Conservation (phyloP, 2,113 vertebrate genomes). For the Tetrao urogallus region DNA sequence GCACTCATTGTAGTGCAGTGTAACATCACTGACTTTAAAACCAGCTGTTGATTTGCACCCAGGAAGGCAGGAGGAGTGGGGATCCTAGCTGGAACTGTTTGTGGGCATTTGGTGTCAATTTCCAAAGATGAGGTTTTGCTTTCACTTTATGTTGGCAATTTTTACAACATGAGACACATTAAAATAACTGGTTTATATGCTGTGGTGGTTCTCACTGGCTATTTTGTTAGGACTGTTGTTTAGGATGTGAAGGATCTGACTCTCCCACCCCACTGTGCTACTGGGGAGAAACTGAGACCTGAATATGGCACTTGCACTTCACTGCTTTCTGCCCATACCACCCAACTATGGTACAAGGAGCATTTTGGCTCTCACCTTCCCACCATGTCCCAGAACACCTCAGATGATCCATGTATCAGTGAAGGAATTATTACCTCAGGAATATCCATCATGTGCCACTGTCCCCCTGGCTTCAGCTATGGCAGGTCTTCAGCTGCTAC, state of each 20-base stretch:
- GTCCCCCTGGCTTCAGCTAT: not conserved
- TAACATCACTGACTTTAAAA: not conserved
- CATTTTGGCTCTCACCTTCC: not conserved
- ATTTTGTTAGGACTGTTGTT: not conserved
- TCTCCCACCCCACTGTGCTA: not conserved
- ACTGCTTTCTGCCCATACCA: not conserved
- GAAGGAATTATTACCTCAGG: not conserved
- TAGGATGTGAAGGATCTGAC: not conserved
- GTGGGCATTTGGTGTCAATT: not conserved
- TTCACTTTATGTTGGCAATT: not conserved
- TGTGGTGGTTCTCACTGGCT: rapidly evolving
- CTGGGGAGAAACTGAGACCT: not conserved
- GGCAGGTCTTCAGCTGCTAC: not conserved
- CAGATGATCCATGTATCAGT: rapidly evolving
- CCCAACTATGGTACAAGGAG: rapidly evolving
- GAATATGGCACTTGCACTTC: not conserved
- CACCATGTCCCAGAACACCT: not conserved
- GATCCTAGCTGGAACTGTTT: not conserved
- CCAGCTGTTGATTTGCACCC: not conserved
- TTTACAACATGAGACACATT: not conserved
- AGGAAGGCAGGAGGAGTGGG: not conserved
- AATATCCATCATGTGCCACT: not conserved
- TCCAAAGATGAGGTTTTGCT: not conserved
- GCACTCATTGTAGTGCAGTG: rapidly evolving
- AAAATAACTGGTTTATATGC: not conserved